A percentile compares a stretch with the other conserved stretches of the same genome.
phyloP scores from a whole-genome alignment of 64 coral and sea anemone species.

The Stichodactyla mertensii region DNA sequence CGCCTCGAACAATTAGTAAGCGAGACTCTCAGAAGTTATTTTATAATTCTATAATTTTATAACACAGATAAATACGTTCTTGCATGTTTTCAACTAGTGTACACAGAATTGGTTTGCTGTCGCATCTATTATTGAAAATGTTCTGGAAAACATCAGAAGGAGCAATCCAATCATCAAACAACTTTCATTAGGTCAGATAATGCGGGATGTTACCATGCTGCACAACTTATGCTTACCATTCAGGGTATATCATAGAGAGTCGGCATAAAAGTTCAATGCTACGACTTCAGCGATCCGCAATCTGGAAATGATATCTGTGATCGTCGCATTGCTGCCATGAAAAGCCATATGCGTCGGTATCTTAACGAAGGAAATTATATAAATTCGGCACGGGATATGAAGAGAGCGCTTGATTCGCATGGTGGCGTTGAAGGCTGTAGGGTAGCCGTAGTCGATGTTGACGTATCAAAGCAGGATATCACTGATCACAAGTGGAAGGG shows the following conservation, averaged over 20 bases:
- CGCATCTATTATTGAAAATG: slow-evolving; percentile 22
- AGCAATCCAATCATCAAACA: slow-evolving; percentile 32
- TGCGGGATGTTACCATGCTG: slow-evolving; percentile 42
- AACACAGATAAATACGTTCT: slow-evolving; percentile 13
- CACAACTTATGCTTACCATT: slow-evolving; percentile 32
- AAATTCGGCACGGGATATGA: slow-evolving; percentile 42
- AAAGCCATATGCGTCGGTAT: slow-evolving; percentile 53
- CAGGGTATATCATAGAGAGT: slow-evolving; percentile 25
- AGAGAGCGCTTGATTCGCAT: slow-evolving; percentile 45
- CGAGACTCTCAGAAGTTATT: neutral
- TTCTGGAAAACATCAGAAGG: slow-evolving; percentile 9
- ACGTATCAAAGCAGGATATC: slow-evolving; percentile 24
- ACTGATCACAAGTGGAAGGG: slow-evolving; percentile 43
- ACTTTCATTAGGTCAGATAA: slow-evolving; percentile 25
- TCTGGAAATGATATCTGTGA: slow-evolving; percentile 45
- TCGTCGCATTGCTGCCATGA: slow-evolving; percentile 45
- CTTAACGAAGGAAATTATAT: slow-evolving; percentile 54
- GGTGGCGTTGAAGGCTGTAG: slow-evolving; percentile 42
- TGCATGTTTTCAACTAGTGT: slow-evolving; percentile 39
- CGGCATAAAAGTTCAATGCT: slow-evolving; percentile 27
- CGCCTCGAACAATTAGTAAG: no score
- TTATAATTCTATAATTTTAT: neutral
- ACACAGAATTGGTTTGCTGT: slow-evolving; percentile 59
- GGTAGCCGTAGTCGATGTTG: slow-evolving; percentile 27
- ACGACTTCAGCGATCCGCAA: slow-evolving; percentile 50